A percentile compares a stretch with the other conserved stretches of the same genome.
phyloP scores from a whole-genome alignment of 2,113 vertebrate species.

The Crotalus tigris region DNA sequence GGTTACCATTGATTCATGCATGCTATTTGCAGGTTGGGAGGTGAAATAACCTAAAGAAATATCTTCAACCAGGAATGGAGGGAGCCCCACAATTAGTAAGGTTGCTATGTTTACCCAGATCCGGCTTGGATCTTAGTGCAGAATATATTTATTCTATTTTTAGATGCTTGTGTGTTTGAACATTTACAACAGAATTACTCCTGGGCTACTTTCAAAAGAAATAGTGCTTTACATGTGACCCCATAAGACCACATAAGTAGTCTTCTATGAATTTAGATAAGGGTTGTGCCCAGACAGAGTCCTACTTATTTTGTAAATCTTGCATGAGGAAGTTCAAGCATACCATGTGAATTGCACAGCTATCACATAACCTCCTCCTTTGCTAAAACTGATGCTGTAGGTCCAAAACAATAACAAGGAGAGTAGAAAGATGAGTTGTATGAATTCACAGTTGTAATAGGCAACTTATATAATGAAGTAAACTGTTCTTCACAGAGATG shows the following conservation, averaged over 20 bases:
- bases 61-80: neutral
- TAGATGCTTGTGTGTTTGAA: neutral
- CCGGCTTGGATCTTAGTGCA: neutral
- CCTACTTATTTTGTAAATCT: too few species aligned
- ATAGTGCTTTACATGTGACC: neutral
- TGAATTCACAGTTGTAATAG: too few species aligned
- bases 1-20: slow-evolving; percentile 53
- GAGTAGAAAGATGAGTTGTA: too few species aligned
- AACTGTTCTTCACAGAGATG: too few species aligned
- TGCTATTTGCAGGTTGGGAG: slow-evolving; percentile 24
- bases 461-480: too few species aligned
- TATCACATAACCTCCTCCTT: too few species aligned
- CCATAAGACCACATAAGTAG: neutral
- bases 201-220: neutral
- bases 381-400: too few species aligned
- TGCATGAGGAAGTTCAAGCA: too few species aligned
- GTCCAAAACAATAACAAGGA: too few species aligned
- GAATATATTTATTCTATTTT: neutral
- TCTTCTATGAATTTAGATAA: neutral
- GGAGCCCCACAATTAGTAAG: slow-evolving; percentile 37
- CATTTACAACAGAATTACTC: neutral
- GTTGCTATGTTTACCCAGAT: neutral
- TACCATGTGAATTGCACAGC: too few species aligned
- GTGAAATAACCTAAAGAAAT: slow-evolving; percentile 13
- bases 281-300: neutral